Percentiles rank a stretch among this genome's conserved stretches.
Conservation (phyloP, 2,888 invertebrate species). For the Orchestes rusci region DNA sequence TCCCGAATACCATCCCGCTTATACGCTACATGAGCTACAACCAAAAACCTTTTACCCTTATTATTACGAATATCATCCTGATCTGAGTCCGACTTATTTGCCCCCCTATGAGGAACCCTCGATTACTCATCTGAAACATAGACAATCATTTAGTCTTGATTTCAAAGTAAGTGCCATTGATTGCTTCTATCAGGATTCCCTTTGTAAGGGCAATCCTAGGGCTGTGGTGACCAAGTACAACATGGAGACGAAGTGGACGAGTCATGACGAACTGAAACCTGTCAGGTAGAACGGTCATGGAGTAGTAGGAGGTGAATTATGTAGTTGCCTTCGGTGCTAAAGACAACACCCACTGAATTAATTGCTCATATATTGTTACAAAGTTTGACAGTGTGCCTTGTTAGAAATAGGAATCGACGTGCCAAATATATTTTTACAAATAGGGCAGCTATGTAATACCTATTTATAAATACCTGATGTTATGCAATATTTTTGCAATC, state of each 20-base stretch:
- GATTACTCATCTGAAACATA: constrained; percentile 39
- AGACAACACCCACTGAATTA: too few relatives aligned
- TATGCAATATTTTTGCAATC: constrained; percentile 23
- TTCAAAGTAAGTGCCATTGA: constrained; percentile 51
- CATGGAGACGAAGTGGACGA: constrained; percentile 52
- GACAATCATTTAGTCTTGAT: constrained; percentile 47
- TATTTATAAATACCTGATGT: constrained; percentile 19
- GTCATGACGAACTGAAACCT: constrained; percentile 43
- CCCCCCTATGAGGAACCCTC: constrained; percentile 22
- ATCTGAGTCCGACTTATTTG: constrained; percentile 17
- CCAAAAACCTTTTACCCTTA: constrained; percentile 43
- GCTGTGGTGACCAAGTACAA: constrained; percentile 46
- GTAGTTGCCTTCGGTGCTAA: constrained; percentile 36
- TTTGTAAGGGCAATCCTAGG: constrained; percentile 45
- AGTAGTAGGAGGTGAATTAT: constrained; percentile 21
- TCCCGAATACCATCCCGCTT: constrained; percentile 31
- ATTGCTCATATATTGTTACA: constrained; percentile 27
- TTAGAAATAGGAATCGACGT: constrained; percentile 32
- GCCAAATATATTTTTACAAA: constrained; percentile 31
- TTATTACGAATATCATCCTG: constrained; percentile 32
- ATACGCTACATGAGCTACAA: constrained; percentile 42
- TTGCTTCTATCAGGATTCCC: constrained; percentile 48
- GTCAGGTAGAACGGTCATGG: constrained; percentile 31
- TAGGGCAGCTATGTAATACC: constrained; percentile 21
- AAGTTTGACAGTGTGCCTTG: constrained; percentile 34